Evolutionary conservation across 2,797 vertebrate genomes (phyloP).

Genomic region (Australoheros facetus): DNA sequence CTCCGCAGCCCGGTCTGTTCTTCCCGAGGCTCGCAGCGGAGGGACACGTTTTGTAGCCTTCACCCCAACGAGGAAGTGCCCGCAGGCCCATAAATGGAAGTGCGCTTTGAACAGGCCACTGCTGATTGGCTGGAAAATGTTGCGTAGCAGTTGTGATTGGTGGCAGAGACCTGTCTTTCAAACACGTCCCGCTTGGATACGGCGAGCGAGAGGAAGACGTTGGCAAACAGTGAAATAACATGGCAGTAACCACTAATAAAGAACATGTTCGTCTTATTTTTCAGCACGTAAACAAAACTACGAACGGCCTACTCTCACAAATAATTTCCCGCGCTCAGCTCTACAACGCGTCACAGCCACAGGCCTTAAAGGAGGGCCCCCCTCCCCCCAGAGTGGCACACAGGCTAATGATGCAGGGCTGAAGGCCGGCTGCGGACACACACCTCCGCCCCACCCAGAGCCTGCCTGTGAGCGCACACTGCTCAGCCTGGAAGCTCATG

Average conservation of each 20-base stretch:
- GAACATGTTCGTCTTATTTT: neutral
- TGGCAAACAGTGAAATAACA: neutral
- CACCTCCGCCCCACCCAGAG: too few relatives aligned
- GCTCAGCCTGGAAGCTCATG: neutral
- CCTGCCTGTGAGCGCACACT: neutral
- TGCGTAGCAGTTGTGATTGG: slow-evolving; percentile 66
- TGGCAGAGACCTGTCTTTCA: slow-evolving; percentile 35
- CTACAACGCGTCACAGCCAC: too few relatives aligned
- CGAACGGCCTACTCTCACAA: slow-evolving; percentile 3
- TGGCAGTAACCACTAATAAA: neutral
- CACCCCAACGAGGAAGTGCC: slow-evolving; percentile 64
- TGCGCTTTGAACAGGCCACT: neutral
- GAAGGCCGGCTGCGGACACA: too few relatives aligned
- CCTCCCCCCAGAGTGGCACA: too few relatives aligned
- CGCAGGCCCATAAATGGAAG: slow-evolving; percentile 45
- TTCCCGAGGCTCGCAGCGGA: slow-evolving; percentile 21
- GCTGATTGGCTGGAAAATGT: slow-evolving; percentile 62
- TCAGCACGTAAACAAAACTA: slow-evolving; percentile 13
- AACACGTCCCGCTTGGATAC: slow-evolving; percentile 11
- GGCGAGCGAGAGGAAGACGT: slow-evolving; percentile 52
- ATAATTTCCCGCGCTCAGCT: neutral
- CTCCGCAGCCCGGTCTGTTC: neutral
- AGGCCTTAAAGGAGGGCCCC: too few relatives aligned
- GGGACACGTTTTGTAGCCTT: slow-evolving; percentile 63
- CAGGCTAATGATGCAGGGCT: too few relatives aligned